Evolutionary conservation across 2,888 invertebrate species (phyloP).

Genomic region (Octodonta nipae): DNA sequence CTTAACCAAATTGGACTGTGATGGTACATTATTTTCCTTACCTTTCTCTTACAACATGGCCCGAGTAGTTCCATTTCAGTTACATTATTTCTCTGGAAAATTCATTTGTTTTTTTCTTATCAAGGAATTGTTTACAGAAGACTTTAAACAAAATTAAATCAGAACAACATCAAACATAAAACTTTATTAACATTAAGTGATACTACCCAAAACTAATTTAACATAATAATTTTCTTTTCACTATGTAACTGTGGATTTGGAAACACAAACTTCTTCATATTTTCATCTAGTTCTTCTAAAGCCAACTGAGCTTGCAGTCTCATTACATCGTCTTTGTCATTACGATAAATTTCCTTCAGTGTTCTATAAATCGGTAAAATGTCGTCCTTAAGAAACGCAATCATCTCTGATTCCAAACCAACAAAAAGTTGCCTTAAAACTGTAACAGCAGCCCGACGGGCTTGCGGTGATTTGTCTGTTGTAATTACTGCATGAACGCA

Average conservation of each 20-base stretch:
- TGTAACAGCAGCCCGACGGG: conserved; percentile 65
- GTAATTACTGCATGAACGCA: conserved; percentile 56
- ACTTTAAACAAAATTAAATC: too few relatives aligned
- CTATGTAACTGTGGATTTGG: conserved; percentile 29
- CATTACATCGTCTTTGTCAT: conserved; percentile 54
- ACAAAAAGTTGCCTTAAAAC: conserved; percentile 60
- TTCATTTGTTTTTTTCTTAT: too few relatives aligned
- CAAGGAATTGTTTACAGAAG: too few relatives aligned
- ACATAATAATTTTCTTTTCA: conserved; percentile 25
- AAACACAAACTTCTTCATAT: conserved; percentile 49
- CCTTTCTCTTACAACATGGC: too few relatives aligned
- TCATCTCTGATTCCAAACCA: conserved; percentile 58
- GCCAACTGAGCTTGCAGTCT: conserved; percentile 64
- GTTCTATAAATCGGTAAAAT: conserved; percentile 57
- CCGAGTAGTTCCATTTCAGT: too few relatives aligned
- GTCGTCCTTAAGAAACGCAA: conserved; percentile 52
- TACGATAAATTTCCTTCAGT: conserved; percentile 49
- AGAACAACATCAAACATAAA: too few relatives aligned
- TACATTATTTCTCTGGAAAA: too few relatives aligned
- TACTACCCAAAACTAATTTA: too few relatives aligned
- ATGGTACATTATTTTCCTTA: too few relatives aligned
- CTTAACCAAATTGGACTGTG: too few relatives aligned
- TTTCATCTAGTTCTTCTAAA: conserved; percentile 59
- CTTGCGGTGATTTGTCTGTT: conserved; percentile 57
- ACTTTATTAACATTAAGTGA: too few relatives aligned